phyloP scores from a whole-genome alignment of 2,113 vertebrate species.

The Orientallactaga bullata region DNA sequence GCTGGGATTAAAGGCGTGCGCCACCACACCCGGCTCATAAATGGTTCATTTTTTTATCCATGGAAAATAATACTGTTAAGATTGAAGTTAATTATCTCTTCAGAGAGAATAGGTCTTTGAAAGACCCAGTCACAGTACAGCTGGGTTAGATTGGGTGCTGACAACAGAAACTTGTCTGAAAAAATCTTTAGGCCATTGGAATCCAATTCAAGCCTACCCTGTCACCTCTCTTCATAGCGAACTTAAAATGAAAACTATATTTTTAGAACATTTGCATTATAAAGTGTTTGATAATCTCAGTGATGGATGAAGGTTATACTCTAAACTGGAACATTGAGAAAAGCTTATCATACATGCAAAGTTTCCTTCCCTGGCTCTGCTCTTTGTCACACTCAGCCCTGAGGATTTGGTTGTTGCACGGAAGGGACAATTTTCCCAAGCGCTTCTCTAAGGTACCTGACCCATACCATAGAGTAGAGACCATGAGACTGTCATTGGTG shows the following conservation, averaged over 20 bases:
- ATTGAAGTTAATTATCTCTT: not conserved
- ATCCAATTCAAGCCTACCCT: not conserved
- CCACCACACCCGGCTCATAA: too few relatives aligned
- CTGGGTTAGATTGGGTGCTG: accelerated
- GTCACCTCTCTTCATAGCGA: not conserved
- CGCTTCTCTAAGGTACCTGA: not conserved
- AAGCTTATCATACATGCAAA: not conserved
- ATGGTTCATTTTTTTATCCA: not conserved
- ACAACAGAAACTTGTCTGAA: not conserved
- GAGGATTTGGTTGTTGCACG: not conserved
- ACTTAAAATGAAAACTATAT: not conserved
- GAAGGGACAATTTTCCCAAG: not conserved
- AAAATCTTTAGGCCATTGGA: not conserved
- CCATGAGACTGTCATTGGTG: not conserved
- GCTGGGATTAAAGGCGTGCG: too few relatives aligned
- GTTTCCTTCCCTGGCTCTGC: not conserved
- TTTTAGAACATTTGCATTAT: not conserved
- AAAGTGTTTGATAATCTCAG: not conserved
- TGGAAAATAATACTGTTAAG: not conserved
- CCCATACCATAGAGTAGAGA: not conserved
- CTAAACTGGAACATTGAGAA: not conserved
- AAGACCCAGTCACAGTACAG: not conserved
- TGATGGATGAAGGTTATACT: not conserved
- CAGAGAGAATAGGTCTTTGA: not conserved
- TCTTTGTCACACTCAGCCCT: not conserved